These are phyloP conservation scores for Syngnathus floridae DNA, from an alignment of 2,113 vertebrate species.

Conservation along the genomic window DNA sequence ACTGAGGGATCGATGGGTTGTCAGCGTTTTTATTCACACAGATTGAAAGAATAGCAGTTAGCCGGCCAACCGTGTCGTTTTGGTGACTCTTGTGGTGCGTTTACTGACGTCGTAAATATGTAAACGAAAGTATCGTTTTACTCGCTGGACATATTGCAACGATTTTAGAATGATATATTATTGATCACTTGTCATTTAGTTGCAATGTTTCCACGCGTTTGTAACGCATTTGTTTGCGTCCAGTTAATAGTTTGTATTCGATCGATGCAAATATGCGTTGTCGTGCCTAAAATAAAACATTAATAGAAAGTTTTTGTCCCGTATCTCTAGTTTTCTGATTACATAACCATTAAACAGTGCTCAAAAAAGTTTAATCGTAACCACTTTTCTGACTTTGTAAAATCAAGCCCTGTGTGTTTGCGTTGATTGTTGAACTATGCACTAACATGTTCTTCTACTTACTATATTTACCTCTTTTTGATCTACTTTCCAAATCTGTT, in stretches of 20 bases:
- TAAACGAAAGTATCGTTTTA: neutral
- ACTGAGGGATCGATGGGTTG: conserved; percentile 24
- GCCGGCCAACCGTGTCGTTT: conserved; percentile 46
- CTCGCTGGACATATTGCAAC: too few relatives aligned
- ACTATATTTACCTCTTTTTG: neutral
- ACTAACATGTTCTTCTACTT: neutral
- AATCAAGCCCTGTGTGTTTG: neutral
- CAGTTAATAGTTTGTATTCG: neutral
- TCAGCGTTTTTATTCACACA: neutral
- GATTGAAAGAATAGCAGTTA: conserved; percentile 31
- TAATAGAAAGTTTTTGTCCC: neutral
- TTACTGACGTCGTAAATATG: conserved; percentile 31
- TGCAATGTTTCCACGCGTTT: neutral
- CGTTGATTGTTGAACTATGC: neutral
- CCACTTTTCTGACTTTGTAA: neutral
- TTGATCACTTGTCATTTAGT: neutral
- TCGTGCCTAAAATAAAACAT: neutral
- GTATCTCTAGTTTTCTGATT: neutral
- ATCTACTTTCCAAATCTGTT: neutral
- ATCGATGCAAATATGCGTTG: neutral
- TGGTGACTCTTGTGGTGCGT: conserved; percentile 36
- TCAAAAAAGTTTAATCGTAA: neutral
- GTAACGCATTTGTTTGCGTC: neutral
- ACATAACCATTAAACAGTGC: neutral
- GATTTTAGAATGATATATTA: neutral